Evolutionary conservation across 2,888 invertebrate genomes (phyloP).

Genomic region (Glaucopsyche alexis): DNA sequence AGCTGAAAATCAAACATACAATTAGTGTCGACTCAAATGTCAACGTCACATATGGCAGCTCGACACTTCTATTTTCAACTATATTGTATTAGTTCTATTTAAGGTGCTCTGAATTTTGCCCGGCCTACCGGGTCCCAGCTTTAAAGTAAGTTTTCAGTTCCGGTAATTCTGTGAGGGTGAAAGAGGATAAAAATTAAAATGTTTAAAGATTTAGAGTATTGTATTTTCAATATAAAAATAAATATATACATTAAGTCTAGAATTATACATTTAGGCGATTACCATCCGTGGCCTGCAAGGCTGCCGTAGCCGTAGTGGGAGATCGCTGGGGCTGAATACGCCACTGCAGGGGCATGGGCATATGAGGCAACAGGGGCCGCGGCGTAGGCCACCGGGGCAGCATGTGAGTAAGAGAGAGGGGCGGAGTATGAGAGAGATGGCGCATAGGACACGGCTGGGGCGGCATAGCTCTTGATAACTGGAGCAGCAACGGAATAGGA

Average conservation of each 20-base stretch:
- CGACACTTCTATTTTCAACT: too few relatives aligned
- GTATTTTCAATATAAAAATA: constrained; percentile 65
- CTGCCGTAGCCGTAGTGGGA: constrained; percentile 82
- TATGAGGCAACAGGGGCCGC: constrained; percentile 48
- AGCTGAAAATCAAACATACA: too few relatives aligned
- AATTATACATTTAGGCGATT: constrained; percentile 49
- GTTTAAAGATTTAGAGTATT: constrained; percentile 47
- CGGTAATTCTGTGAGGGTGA: too few relatives aligned
- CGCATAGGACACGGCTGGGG: constrained; percentile 67
- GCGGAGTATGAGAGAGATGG: constrained; percentile 49
- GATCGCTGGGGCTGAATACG: constrained; percentile 66
- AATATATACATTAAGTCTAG: constrained; percentile 65
- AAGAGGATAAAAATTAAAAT: too few relatives aligned
- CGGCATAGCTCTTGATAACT: constrained; percentile 67
- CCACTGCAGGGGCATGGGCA: constrained; percentile 51
- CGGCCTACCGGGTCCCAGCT: too few relatives aligned
- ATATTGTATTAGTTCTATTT: too few relatives aligned
- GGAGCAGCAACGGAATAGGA: constrained; percentile 56
- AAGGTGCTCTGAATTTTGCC: too few relatives aligned
- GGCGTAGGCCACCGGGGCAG: constrained; percentile 51
- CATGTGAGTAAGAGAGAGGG: constrained; percentile 40
- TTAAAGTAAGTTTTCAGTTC: too few relatives aligned
- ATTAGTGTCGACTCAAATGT: too few relatives aligned
- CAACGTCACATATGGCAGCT: too few relatives aligned
- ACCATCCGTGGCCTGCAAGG: constrained; percentile 72